Conservation (phyloP, 1,140 invertebrate genomes). For the Drosophila kanapiae region DNA sequence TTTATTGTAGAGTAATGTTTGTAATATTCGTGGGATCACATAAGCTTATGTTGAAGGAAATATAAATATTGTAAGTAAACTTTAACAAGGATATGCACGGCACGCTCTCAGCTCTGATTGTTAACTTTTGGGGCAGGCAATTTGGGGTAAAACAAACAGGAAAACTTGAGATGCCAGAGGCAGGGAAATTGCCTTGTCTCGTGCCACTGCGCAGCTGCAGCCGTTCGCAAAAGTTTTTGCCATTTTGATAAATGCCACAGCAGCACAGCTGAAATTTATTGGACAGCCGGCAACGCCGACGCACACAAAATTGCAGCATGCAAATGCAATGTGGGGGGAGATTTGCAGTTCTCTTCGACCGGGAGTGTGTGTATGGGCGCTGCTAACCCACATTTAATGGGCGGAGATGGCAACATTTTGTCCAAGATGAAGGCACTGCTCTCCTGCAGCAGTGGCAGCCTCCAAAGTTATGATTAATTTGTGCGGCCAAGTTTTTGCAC, state of each 20-base stretch:
- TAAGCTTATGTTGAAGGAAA: no score
- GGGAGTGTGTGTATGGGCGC: conserved; percentile 4
- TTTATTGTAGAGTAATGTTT: no score
- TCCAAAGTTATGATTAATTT: conserved; percentile 82
- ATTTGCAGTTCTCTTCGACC: not conserved
- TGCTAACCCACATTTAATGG: conserved; percentile 77
- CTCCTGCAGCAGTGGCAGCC: conserved; percentile 46
- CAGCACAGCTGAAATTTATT: conserved; percentile 70
- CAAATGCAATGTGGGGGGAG: conserved; percentile 38
- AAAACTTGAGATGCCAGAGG: conserved; percentile 46
- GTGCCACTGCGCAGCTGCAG: conserved; percentile 67
- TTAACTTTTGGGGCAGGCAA: conserved; percentile 34
- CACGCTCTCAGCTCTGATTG: conserved; percentile 15
- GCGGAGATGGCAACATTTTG: conserved; percentile 45
- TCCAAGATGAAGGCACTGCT: conserved; percentile 47
- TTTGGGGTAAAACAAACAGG: conserved; percentile 41
- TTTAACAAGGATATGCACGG: not conserved
- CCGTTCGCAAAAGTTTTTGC: conserved; percentile 57
- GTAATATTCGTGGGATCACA: not conserved
- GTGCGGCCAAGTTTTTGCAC: conserved; percentile 69
- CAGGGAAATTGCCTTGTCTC: conserved; percentile 43
- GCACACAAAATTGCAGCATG: conserved; percentile 34
- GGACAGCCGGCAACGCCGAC: conserved; percentile 54
- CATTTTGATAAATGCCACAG: conserved; percentile 69
- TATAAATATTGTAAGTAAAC: no score